A percentile compares a stretch with the other conserved stretches of the same genome.
Conservation (phyloP, 2,797 vertebrate genomes). For the Rhinella marina region DNA sequence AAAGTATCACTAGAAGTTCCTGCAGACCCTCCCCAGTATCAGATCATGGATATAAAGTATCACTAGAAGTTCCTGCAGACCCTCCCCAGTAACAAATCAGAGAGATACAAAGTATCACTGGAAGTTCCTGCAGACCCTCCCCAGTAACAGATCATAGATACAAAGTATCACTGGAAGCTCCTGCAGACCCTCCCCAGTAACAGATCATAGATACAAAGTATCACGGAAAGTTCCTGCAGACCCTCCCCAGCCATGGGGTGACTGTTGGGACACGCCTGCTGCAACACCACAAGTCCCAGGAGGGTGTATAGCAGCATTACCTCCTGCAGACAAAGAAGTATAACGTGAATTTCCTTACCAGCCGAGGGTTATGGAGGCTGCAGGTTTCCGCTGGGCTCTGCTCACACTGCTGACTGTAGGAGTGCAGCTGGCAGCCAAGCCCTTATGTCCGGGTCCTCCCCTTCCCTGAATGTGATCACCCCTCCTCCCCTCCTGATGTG, state of each 20-base stretch:
- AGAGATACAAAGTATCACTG: not conserved
- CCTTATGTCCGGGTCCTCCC: constrained; percentile 9
- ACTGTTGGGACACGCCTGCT: not conserved
- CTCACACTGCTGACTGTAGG: not conserved
- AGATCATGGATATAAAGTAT: too few species aligned
- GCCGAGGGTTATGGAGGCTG: not conserved
- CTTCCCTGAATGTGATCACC: not conserved
- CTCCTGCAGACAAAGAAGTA: not conserved
- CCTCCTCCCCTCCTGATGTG: not conserved
- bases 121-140: not conserved
- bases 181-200: too few species aligned
- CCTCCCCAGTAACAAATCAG: too few species aligned
- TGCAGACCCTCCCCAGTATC: too few species aligned
- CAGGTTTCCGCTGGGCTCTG: not conserved
- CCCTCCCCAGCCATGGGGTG: not conserved
- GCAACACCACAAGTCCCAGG: not conserved
- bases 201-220: not conserved
- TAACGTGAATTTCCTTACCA: not conserved
- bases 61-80: too few species aligned
- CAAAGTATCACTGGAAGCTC: too few species aligned
- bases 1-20: too few species aligned
- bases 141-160: too few species aligned
- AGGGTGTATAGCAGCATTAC: not conserved
- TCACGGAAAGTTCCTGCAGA: not conserved
- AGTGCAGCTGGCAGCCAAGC: constrained; percentile 11